phyloP scores from a whole-genome alignment of 2,113 vertebrate species.

The Macquaria australasica region DNA sequence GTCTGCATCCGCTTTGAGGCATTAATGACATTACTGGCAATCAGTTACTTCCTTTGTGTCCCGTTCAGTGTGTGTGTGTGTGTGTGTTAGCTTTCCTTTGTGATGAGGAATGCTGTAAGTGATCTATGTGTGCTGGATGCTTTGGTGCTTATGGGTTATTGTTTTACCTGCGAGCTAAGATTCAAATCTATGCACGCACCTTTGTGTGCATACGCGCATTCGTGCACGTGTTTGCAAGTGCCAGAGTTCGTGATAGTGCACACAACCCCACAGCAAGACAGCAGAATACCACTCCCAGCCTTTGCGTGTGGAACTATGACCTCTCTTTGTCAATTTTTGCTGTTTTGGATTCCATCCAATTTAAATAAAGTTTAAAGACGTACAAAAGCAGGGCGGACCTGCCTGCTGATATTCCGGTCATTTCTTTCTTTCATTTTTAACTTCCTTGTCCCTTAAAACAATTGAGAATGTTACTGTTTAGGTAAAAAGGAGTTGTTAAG shows the following conservation, averaged over 20 bases:
- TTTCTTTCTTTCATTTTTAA: conserved; percentile 43
- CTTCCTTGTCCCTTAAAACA: conserved; percentile 52
- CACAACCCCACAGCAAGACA: conserved; percentile 11
- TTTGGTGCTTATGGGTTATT: background rate
- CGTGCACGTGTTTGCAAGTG: background rate
- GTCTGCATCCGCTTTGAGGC: conserved; percentile 21
- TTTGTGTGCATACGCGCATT: background rate
- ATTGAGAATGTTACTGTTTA: conserved; percentile 32
- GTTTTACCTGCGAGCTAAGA: background rate
- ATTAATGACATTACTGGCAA: conserved; percentile 18
- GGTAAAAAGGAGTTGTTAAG: conserved; percentile 16
- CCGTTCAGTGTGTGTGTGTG: background rate
- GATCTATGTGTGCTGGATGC: background rate
- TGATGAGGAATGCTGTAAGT: background rate
- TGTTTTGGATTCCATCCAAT: conserved; percentile 63
- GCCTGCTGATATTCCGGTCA: conserved; percentile 16
- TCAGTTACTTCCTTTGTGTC: conserved; percentile 2
- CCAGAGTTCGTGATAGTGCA: conserved; percentile 2
- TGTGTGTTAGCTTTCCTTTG: background rate
- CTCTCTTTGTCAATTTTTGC: conserved; percentile 70
- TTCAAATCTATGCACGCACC: background rate
- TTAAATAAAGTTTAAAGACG: conserved; percentile 63
- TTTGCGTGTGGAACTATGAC: conserved; percentile 61
- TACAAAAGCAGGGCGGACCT: conserved; percentile 59
- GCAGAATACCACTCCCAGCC: conserved; percentile 57